Evolutionary conservation across 2,888 invertebrate species (phyloP).

Genomic region (Bombylius major): DNA sequence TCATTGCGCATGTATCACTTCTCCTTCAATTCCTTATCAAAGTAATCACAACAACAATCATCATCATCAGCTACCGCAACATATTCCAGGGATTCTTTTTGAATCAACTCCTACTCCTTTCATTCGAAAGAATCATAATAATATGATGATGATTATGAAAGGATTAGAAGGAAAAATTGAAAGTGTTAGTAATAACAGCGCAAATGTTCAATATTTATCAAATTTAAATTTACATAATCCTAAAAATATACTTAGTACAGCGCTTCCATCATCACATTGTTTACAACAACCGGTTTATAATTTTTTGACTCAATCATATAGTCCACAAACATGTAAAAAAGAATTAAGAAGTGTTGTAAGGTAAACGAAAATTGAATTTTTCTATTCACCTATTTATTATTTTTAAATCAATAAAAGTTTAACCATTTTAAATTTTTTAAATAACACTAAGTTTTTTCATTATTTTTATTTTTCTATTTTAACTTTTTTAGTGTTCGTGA

Average conservation of each 20-base stretch:
- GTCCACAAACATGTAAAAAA: slow-evolving; percentile 16
- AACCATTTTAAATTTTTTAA: no score
- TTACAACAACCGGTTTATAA: slow-evolving; percentile 1
- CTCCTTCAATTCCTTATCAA: neutral
- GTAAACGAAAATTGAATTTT: slow-evolving; percentile 32
- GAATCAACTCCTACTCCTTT: slow-evolving; percentile 12
- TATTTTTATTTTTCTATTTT: neutral
- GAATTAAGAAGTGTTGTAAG: slow-evolving; percentile 24
- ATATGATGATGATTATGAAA: neutral
- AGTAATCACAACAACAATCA: slow-evolving; percentile 6
- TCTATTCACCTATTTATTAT: neutral
- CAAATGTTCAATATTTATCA: no score
- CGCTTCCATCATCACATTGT: neutral
- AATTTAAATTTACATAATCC: no score
- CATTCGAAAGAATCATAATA: neutral
- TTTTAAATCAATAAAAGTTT: no score
- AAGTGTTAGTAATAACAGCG: neutral
- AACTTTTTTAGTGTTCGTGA: slow-evolving; percentile 65
- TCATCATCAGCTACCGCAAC: no score
- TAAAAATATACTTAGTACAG: neutral
- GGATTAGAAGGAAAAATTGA: neutral
- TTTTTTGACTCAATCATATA: slow-evolving; percentile 8
- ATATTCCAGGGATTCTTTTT: slow-evolving; percentile 14
- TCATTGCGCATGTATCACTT: slow-evolving; percentile 14
- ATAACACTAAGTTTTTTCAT: no score